Evolutionary conservation across 2,797 vertebrate genomes (phyloP), one percentile per base, ranked within the genome.

Genomic region (Semaprochilodus insignis): DNA sequence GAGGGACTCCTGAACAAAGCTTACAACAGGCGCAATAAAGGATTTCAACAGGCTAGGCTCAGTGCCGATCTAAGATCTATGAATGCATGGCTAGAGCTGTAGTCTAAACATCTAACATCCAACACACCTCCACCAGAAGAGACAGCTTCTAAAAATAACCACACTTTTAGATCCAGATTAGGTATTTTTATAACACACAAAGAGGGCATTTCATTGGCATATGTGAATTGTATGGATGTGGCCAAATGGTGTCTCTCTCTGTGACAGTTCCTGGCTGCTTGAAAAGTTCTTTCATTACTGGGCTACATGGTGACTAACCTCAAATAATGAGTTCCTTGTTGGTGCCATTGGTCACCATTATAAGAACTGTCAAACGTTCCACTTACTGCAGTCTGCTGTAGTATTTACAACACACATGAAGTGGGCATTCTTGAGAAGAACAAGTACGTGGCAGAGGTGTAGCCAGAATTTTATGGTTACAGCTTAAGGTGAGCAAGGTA

Each of bases 301-400:
- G 77, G 27, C 86, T 87, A 57, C 16, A 81, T 79, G 79, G 81
- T 83, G 78, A 81, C 71, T 76, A 81, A 85, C 75, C 73, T 65
- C 72, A 74, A 57, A 84, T 84, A 87, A 87, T 85, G 84, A 81
- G 81, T 55, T 75, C 84, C 79, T 80, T 87, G 84, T 87, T 54
- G 57, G 69, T 73, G 65, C 81, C 76, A 83, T 78, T 77, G 65
- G 78, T 77, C 54, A 52, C 84, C 74, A 79, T 83, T 74, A 83
- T 81, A 74, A 82, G 67, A 81, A 63, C 79, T 79, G 86, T 81
- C 78, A 85, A 74, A 85, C 40, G 75, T 81, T 87, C 83, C 81
- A 81, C 78, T 67, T 69, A 48, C 77, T 73, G 65, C 74, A 82
- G 57, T 67, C 75, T 25, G 13, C 74, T 57, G 80, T 63, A 69